Conservation (phyloP, 2,797 vertebrate species). For the Rhadinocentrus ornatus region DNA sequence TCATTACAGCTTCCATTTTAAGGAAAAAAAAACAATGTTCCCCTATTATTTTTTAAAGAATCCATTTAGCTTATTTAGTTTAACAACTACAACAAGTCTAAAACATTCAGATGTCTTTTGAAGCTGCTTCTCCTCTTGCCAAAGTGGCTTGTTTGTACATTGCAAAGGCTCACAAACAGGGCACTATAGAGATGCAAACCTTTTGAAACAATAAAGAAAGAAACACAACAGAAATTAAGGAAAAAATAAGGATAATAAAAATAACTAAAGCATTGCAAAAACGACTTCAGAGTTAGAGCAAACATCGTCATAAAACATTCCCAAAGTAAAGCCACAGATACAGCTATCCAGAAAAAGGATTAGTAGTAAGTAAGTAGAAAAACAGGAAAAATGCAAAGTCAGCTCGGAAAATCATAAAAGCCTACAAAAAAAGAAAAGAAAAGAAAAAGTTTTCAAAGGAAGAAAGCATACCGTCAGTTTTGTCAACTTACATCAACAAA, state of each 20-base stretch:
- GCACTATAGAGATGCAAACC: slow-evolving; percentile 83
- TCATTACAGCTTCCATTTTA: neutral
- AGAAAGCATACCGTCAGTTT: slow-evolving; percentile 94
- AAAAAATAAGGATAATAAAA: slow-evolving; percentile 35
- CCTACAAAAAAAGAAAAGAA: slow-evolving; percentile 64
- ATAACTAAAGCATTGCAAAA: slow-evolving; percentile 80
- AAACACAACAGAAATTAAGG: slow-evolving; percentile 61
- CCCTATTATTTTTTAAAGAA: slow-evolving; percentile 17
- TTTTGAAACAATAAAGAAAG: slow-evolving; percentile 70
- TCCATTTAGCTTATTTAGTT: slow-evolving; percentile 9
- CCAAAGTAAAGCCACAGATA: slow-evolving; percentile 86
- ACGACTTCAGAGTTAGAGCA: slow-evolving; percentile 82
- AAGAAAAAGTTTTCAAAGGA: slow-evolving; percentile 80
- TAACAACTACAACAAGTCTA: slow-evolving; percentile 40
- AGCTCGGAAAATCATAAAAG: slow-evolving; percentile 83
- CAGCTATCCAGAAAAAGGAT: slow-evolving; percentile 84
- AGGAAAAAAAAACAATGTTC: neutral
- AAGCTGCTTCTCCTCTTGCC: slow-evolving; percentile 81
- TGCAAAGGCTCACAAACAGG: slow-evolving; percentile 84
- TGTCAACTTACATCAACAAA: slow-evolving; percentile 99
- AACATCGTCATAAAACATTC: slow-evolving; percentile 81
- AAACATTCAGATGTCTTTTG: slow-evolving; percentile 82
- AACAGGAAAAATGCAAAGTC: slow-evolving; percentile 68
- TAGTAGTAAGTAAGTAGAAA: slow-evolving; percentile 82
- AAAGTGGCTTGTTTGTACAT: slow-evolving; percentile 78